Evolutionary conservation across 2,888 invertebrate species (phyloP).

Genomic region (Aelia acuminata): DNA sequence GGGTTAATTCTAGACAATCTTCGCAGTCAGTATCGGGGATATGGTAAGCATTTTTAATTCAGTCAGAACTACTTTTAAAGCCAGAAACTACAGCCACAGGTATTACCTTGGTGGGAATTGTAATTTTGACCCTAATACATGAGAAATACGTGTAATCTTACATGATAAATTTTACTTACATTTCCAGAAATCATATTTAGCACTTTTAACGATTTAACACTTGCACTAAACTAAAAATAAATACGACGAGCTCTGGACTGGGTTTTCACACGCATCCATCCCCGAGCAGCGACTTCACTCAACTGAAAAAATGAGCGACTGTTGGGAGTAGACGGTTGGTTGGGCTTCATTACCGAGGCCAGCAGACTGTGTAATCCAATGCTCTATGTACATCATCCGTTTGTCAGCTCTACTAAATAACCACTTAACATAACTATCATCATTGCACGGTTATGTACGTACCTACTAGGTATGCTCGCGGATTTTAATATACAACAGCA

Average conservation of each 20-base stretch:
- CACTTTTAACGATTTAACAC: background rate
- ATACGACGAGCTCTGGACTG: background rate
- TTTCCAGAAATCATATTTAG: background rate
- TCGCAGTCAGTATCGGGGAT: too few relatives aligned
- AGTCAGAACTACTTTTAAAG: too few relatives aligned
- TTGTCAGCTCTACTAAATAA: slow-evolving; percentile 21
- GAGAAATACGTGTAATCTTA: too few relatives aligned
- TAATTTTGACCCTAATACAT: too few relatives aligned
- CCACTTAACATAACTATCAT: background rate
- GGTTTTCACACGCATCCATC: slow-evolving; percentile 10
- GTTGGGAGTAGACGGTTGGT: slow-evolving; percentile 21
- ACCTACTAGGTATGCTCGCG: background rate
- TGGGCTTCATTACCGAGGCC: slow-evolving; percentile 9
- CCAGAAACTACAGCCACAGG: too few relatives aligned
- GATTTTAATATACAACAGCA: too few relatives aligned
- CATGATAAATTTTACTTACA: background rate
- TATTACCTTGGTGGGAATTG: too few relatives aligned
- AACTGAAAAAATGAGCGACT: slow-evolving; percentile 37
- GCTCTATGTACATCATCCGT: slow-evolving; percentile 1
- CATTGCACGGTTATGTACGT: background rate
- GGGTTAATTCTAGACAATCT: too few relatives aligned
- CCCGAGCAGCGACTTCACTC: slow-evolving; percentile 12
- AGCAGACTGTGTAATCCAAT: slow-evolving; percentile 30
- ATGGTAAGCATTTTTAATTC: too few relatives aligned
- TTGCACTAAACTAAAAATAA: background rate